Evolutionary conservation across 2,888 invertebrate genomes (phyloP), one percentile per base, ranked within the genome.

Genomic region (Lymantria monacha): DNA sequence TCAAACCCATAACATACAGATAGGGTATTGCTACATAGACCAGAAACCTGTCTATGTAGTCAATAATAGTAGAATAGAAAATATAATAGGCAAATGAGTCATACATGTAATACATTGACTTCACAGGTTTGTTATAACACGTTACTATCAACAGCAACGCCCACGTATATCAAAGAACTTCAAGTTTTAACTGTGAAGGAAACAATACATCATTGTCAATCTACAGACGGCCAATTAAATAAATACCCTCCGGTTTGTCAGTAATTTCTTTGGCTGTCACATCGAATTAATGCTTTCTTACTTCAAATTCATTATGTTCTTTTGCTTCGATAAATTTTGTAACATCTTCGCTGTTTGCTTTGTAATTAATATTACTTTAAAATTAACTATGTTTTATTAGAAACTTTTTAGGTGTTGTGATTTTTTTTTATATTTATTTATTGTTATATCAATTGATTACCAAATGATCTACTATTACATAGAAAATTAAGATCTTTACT

Each of bases 151-250:
- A 66, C 54, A 59, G 55, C 54, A 54, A 58, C 77, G 74, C 83
- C 83, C 77, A 83, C 79, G 77, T 72, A 69, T 70, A 65, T 74
- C 79, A 79, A 76, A 78, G 74, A 71, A 73, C 65, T 81, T 75
- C 74, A 63, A 71, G 64, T 66, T 73, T 12, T 61, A 66, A 66
- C 69, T 53, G 63, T 76, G 70, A 73, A 80, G 80, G 81, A 81
- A 85, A 85, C 76, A 81, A 85, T 87, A 78, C 75, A 74, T 89
- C 87, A 84, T 78, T 86, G 87, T 86, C 87, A 83, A 82, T 81
- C 79, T 78, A 74, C 71, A 70, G 77, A 79, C 77, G 75, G 72
- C 75, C 79, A 83, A 81, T 84, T 80, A 83, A 80, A 83, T 78
- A 69, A 70, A 70, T 72, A 65, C 63, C 69, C 69, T 63, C 67